Base-by-base conservation (phyloP, 2,797 vertebrate genomes). In the Trematomus bernacchii region DNA sequence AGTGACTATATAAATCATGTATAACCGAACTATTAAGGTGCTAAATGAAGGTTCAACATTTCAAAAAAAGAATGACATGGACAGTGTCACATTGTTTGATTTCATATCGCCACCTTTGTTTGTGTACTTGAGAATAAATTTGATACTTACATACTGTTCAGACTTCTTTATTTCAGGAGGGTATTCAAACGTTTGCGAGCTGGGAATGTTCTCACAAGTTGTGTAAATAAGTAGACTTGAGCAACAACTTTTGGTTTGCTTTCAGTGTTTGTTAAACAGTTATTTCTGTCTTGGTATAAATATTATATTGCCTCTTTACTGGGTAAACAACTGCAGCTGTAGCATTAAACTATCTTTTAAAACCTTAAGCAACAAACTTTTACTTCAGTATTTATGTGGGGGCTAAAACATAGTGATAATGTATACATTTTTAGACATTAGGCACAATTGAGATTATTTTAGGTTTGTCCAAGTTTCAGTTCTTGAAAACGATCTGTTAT, bases 121-220 rank as follows among this genome's bases (percentile, higher is more conserved):
- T 93, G 92, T 92, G 85, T 91, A 89, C 91, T 93, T 93, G 90
- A 92, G 91, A 95, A 95, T 95, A 95, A 95, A 95, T 95, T 90
- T 94, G 91, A 89, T 92, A 93, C 88, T 86, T 82, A 89, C 83
- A 80, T 69, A 72, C 50, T 68, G 52, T 65, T 55, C 50, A 30
- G 81, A 70, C 21, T 55, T 54, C 14, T 23, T 76, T 77, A 43
- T 86, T 73, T 77, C 40, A 27, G 9, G 2, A n/a, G 1, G 18
- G n/a, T 3, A 11, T 64, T 63, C 0, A 14, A 11, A 53, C 10
- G 23, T 48, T 37, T 9, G 33, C 2, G 6, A 37, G 33, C 33
- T 37, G 33, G 33, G 33, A 37, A 37, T 9, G 33, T 37, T 37
- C 33, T 9, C 33, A 37, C 2, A 37, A 37, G 8, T 37, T 54